Conservation (phyloP, 2,888 invertebrate species). For the Trichogramma dendrolimi region DNA sequence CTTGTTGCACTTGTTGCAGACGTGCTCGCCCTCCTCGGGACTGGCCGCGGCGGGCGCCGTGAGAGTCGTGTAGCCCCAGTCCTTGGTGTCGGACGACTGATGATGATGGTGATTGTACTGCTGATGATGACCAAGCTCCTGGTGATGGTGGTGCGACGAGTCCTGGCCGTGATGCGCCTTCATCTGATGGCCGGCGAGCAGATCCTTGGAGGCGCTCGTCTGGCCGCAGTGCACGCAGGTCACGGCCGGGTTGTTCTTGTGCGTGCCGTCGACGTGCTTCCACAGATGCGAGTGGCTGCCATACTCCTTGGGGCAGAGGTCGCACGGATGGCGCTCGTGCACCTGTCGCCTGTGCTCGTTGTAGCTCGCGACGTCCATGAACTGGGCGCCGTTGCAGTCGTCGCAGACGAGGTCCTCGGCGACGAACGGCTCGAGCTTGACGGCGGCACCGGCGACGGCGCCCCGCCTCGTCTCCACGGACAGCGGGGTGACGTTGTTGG, state of each 20-base stretch:
- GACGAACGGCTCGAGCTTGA: constrained; percentile 1
- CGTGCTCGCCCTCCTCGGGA: constrained; percentile 53
- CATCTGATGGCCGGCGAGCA: constrained; percentile 57
- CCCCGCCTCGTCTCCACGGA: constrained; percentile 24
- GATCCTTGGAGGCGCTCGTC: constrained; percentile 59
- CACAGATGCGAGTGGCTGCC: constrained; percentile 60
- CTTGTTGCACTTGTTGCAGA: constrained; percentile 58
- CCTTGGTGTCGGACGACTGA: neutral
- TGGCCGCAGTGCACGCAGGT: constrained; percentile 59
- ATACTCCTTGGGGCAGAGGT: constrained; percentile 60
- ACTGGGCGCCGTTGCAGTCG: constrained; percentile 45
- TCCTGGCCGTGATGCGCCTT: constrained; percentile 54
- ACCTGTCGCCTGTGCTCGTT: constrained; percentile 55
- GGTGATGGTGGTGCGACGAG: constrained; percentile 46
- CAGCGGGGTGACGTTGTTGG: constrained; percentile 18
- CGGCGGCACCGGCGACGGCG: neutral
- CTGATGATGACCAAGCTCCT: constrained; percentile 42
- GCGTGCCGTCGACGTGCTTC: constrained; percentile 61
- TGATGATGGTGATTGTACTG: constrained; percentile 39
- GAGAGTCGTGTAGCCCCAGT: neutral
- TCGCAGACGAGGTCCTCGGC: constrained; percentile 40
- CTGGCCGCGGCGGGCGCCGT: constrained; percentile 33
- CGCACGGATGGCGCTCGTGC: constrained; percentile 60
- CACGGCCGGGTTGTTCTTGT: constrained; percentile 59
- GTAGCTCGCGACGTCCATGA: constrained; percentile 54